Base-by-base conservation (phyloP, 2,888 invertebrate species). In the Anticlea derivata region DNA sequence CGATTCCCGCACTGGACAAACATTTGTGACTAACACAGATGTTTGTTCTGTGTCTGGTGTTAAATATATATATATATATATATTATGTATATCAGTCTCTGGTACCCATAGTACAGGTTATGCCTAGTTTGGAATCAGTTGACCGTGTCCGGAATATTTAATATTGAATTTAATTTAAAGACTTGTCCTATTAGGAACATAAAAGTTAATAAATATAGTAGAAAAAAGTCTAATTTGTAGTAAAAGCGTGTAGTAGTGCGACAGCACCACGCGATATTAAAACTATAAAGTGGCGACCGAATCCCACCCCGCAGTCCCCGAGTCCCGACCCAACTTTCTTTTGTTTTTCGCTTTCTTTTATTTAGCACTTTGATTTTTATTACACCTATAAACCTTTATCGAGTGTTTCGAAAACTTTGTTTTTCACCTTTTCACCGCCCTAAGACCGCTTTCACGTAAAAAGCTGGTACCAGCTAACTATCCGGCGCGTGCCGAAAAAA, bases 211-310 rank as follows among this genome's bases (percentile, higher is more conserved):
- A 46, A 17, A 2, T 17, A 27, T 17, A 35, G 10, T 37, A 43
- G 12, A 44, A 35, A 29, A 64, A 63, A 71, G 68, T 75, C 75
- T 73, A 75, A 80, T 83, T 84, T 77, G 78, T 74, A 82, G 75
- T 78, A 76, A 77, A 78, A 80, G 56, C 75, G 73, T 80, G 83
- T 80, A 68, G 64, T 60, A 71, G 75, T 84, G 62, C 68, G 73
- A 75, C 73, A 80, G 72, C 76, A 77, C 79, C 78, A 73, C 78
- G 74, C 80, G 83, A 86, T 88, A 88, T 89, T 87, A 88, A 87
- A 88, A 89, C 87, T 85, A 88, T 89, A 87, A 88, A 89, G 78
- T 83, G 84, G 80, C 77, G 73, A 79, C 78, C 83, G 77, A 79
- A 78, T 73, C 65, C 74, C 68, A 58, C 71, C 75, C 70, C 67